Evolutionary conservation across 2,888 invertebrate genomes (phyloP).

Genomic region (Odontocerum albicorne): DNA sequence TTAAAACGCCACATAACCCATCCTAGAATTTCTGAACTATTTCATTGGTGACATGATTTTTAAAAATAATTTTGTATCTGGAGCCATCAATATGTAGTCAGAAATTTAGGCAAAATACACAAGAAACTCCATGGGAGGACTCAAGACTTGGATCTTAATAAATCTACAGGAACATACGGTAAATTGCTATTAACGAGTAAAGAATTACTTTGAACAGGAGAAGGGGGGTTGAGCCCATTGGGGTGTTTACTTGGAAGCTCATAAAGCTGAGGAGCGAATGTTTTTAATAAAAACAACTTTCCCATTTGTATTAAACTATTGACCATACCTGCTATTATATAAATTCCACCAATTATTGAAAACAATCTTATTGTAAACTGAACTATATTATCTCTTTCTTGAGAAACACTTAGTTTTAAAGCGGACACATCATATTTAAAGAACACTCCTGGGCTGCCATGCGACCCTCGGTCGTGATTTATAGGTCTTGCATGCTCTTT

Average conservation of each 20-base stretch:
- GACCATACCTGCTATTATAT: conserved; percentile 72
- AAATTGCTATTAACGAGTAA: conserved; percentile 10
- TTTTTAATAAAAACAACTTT: conserved; percentile 17
- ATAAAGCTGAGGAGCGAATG: conserved; percentile 20
- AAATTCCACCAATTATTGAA: conserved; percentile 91
- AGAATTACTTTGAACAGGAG: background rate
- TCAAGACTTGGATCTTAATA: conserved; percentile 13
- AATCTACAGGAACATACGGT: conserved; percentile 20
- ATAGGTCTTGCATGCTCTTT: conserved; percentile 86
- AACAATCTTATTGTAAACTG: conserved; percentile 87
- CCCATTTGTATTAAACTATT: conserved; percentile 19
- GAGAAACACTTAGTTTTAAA: conserved; percentile 79
- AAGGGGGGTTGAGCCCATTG: background rate
- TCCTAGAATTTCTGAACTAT: no score
- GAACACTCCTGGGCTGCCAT: conserved; percentile 92
- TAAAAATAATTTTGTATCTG: no score
- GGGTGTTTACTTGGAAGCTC: conserved; percentile 20
- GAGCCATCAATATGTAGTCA: no score
- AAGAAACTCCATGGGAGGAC: background rate
- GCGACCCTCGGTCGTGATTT: conserved; percentile 69
- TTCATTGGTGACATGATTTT: no score
- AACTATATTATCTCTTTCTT: conserved; percentile 74
- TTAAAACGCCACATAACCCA: no score
- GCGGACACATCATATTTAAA: conserved; percentile 95
- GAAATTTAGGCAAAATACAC: no score